Evolutionary conservation across 2,888 invertebrate species (phyloP).

Genomic region (Deroplatys truncata): DNA sequence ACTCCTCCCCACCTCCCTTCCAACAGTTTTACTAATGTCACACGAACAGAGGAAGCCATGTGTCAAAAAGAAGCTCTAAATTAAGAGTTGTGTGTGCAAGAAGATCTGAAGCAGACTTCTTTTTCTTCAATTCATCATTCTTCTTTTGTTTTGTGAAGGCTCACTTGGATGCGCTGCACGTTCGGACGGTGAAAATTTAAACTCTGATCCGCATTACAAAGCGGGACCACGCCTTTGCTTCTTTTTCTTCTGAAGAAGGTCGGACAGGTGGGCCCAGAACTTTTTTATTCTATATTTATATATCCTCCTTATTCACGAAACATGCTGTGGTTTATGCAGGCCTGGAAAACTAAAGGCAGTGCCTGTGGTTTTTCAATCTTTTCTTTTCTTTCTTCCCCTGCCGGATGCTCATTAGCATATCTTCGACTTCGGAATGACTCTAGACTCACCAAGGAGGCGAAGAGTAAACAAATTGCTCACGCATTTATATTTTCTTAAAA

Average conservation of each 20-base stretch:
- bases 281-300: neutral
- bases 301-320: neutral
- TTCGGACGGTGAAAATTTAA: neutral
- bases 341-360: neutral
- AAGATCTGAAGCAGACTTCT: neutral
- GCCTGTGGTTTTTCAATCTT: neutral
- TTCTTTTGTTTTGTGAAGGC: neutral
- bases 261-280: neutral
- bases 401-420: neutral
- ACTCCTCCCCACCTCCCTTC: neutral
- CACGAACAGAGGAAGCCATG: slow-evolving; percentile 11
- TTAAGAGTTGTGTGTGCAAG: neutral
- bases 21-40: neutral
- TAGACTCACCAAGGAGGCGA: too few species aligned
- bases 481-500: too few species aligned
- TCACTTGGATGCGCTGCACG: neutral
- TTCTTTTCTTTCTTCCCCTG: neutral
- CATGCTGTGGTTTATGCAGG: neutral
- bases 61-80: slow-evolving; percentile 9
- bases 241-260: neutral
- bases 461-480: too few species aligned
- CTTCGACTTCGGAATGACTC: neutral
- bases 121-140: neutral
- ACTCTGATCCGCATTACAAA: neutral
- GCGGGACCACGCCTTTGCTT: neutral